Percentiles rank a stretch among this genome's conserved stretches.
These are phyloP conservation scores for Calidris pygmaea DNA, from an alignment of 2,113 vertebrate species.

Conservation along the genomic window DNA sequence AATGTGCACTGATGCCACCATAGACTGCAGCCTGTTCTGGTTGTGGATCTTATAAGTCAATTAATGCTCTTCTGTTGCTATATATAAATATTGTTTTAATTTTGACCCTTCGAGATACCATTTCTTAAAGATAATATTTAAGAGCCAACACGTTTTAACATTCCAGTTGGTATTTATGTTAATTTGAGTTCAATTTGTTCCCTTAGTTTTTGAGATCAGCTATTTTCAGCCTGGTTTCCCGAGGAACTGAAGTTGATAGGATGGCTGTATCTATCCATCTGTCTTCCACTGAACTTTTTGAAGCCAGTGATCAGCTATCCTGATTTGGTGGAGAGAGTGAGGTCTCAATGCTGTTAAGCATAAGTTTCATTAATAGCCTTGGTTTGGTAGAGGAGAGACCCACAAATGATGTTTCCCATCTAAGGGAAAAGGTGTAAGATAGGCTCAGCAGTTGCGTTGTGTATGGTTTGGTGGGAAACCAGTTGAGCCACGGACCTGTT, in stretches of 20 bases:
- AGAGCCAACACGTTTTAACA: neutral
- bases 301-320: neutral
- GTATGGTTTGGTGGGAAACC: neutral
- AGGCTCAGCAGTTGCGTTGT: neutral
- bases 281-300: conserved; percentile 19
- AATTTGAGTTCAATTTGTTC: conserved; percentile 45
- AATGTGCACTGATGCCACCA: neutral
- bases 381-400: neutral
- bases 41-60: neutral
- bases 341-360: neutral
- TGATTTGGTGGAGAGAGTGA: neutral
- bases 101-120: neutral
- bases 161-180: conserved; percentile 57
- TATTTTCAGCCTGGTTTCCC: conserved; percentile 57
- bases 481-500: accelerated
- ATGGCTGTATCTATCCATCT: conserved; percentile 37
- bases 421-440: neutral
- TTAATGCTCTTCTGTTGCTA: neutral
- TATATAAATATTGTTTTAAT: neutral
- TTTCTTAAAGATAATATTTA: neutral
- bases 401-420: neutral
- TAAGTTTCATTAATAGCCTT: neutral
- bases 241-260: conserved; percentile 51
- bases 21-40: neutral
- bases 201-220: neutral